phyloP scores from a whole-genome alignment of 2,113 vertebrate genomes.

The Podiceps cristatus region DNA sequence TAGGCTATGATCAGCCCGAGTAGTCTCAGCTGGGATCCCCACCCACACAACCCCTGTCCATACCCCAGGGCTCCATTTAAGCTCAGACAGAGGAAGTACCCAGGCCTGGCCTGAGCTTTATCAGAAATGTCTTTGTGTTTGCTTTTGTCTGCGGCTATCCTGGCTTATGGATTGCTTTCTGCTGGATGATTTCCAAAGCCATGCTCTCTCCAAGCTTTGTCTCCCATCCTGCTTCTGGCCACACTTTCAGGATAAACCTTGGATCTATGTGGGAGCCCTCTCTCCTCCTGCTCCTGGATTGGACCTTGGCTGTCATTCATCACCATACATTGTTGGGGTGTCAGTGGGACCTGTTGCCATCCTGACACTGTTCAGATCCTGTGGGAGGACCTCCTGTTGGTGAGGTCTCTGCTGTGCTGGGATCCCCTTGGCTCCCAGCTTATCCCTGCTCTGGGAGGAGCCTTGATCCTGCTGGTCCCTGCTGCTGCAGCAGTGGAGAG shows the following conservation, averaged over 20 bases:
- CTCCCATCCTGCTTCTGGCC: background rate
- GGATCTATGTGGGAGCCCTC: background rate
- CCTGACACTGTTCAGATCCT: background rate
- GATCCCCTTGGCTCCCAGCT: background rate
- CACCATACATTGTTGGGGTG: accelerated
- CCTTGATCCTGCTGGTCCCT: background rate
- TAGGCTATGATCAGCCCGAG: background rate
- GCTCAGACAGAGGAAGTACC: background rate
- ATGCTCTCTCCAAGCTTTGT: background rate
- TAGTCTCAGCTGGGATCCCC: background rate
- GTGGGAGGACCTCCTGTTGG: background rate
- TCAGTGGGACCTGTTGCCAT: background rate
- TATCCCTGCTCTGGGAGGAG: background rate
- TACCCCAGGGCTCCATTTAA: background rate
- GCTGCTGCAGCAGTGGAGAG: background rate
- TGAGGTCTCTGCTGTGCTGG: accelerated
- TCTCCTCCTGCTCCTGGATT: background rate
- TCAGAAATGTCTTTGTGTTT: background rate
- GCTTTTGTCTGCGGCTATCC: background rate
- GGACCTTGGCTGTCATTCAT: background rate
- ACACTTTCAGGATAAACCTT: accelerated
- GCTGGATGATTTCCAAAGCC: background rate
- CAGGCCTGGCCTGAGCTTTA: accelerated
- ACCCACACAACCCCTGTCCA: accelerated
- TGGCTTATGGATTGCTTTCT: background rate